These are phyloP conservation scores for Odontomachus brunneus DNA, from an alignment of 1,140 invertebrate genomes.

Conservation along the genomic window DNA sequence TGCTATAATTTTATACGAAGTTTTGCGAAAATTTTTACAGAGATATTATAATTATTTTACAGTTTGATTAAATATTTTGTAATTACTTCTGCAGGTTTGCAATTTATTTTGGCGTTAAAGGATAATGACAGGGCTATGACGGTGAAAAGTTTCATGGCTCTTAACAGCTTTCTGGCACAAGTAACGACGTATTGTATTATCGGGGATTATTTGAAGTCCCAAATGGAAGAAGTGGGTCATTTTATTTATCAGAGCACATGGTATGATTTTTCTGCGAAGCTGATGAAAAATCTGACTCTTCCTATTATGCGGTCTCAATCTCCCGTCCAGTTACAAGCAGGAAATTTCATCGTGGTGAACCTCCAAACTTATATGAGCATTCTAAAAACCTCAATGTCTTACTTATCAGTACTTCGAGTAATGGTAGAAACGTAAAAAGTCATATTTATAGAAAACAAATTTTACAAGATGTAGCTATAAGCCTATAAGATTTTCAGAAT, in stretches of 20 bases:
- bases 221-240: constrained; percentile 54
- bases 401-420: constrained; percentile 62
- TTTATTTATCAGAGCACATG: constrained; percentile 37
- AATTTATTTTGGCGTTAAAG: constrained; percentile 56
- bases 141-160: constrained; percentile 25
- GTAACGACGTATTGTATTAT: constrained; percentile 55
- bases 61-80: neutral
- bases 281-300: constrained; percentile 37
- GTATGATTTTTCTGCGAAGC: constrained; percentile 34
- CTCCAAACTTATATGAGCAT: constrained; percentile 67
- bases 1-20: too few relatives aligned
- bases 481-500: neutral
- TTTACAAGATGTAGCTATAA: neutral
- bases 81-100: constrained; percentile 56
- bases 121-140: neutral
- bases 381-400: constrained; percentile 64
- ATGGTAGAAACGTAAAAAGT: constrained; percentile 58
- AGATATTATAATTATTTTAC: too few relatives aligned
- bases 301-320: constrained; percentile 37
- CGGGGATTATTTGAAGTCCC: constrained; percentile 54
- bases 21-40: too few relatives aligned
- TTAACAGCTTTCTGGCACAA: constrained; percentile 29
- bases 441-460: neutral
- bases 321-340: constrained; percentile 42
- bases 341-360: constrained; percentile 50